Base-by-base conservation (phyloP, 30 jellyfish, hydroid and myxozoan species). In the Aurelia aurita complex sp. Pacific region DNA sequence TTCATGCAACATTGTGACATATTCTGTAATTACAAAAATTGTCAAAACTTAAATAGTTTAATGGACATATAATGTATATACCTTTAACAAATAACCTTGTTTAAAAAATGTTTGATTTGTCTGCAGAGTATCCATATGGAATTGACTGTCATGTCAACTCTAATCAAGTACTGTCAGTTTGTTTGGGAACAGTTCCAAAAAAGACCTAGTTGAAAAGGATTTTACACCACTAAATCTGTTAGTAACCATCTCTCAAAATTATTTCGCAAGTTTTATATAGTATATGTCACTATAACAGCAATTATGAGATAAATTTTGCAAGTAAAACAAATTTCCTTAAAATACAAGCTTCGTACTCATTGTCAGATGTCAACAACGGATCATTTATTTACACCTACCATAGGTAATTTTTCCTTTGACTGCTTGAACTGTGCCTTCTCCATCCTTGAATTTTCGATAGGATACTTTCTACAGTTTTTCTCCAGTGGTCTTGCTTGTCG, bases 381-480 rank as follows among this genome's bases (percentile, higher is more conserved):
- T 38, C 16, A 16, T 38, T 19, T 19, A 66, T 46, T 66, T 66
- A 23, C 29, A 23, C 29, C 29, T 23, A 46, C 76, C 76, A 18
- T 66, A 66, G 15, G 76, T 66, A 19, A 66, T 15, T 19, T 38
- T 66, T 38, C 53, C 76, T 46, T 66, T 66, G 76, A 66, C 76
- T 19, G 76, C 53, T 66, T 66, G 76, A 66, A 66, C 76, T 66
- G 76, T 66, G 76, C 76, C 42, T 66, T 66, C 76, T 66, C 76
- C 76, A 66, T 66, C 76, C 42, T 66, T 66, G 42, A 66, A 66
- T 19, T 66, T 66, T 66, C 76, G 36, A 18, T 66, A 66, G 14
- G 76, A 66, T 46, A 66, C 42, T 46, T 46, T 66, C 76, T 57
- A 66, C 76, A 66, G 18, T 66, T 66, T 66, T 66, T 66, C 76